Conservation (phyloP, 1,140 invertebrate genomes). For the Cotesia glomerata region DNA sequence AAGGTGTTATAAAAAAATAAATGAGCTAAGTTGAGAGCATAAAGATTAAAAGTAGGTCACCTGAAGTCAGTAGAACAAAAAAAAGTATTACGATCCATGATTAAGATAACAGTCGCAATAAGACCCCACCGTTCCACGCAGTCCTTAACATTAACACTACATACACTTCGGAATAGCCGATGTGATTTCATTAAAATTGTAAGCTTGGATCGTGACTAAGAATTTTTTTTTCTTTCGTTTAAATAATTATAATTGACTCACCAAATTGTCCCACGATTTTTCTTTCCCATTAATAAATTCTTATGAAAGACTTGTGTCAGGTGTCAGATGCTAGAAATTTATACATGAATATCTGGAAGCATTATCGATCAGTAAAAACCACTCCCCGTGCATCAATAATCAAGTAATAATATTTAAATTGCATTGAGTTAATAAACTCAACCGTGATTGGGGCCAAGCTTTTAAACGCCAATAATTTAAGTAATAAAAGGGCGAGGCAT, state of each 20-base stretch:
- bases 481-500: conserved; percentile 43
- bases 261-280: too few species aligned
- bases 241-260: neutral
- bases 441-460: conserved; percentile 45
- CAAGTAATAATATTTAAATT: conserved; percentile 52
- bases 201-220: conserved; percentile 5
- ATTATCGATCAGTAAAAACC: conserved; percentile 45
- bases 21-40: conserved; percentile 1
- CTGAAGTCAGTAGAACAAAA: conserved; percentile 40
- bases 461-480: conserved; percentile 7
- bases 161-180: too few species aligned
- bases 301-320: too few species aligned
- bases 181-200: conserved; percentile 3
- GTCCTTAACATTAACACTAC: too few species aligned
- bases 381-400: conserved; percentile 37
- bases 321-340: neutral
- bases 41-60: conserved; percentile 43
- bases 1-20: conserved; percentile 44
- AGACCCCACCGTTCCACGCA: neutral
- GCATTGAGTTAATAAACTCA: conserved; percentile 50
- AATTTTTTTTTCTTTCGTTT: conserved; percentile 34
- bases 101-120: neutral
- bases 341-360: neutral
- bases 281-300: too few species aligned
- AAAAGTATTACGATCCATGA: conserved; percentile 40